Evolutionary conservation across 2,888 invertebrate genomes (phyloP).

Genomic region (Corbicula japonica): DNA sequence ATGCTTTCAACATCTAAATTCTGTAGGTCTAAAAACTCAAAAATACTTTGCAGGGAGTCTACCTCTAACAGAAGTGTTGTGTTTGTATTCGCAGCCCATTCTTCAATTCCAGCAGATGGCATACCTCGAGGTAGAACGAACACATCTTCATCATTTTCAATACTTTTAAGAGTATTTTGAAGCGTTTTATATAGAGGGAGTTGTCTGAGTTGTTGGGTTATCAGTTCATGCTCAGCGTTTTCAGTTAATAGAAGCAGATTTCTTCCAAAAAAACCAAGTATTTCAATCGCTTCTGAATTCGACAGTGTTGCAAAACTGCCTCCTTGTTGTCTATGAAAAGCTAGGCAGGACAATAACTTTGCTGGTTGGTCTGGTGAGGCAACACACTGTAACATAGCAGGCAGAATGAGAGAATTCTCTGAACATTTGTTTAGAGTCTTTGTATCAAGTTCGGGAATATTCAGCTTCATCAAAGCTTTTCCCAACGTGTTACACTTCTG

Average conservation of each 20-base stretch:
- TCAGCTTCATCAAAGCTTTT: slow-evolving; percentile 2
- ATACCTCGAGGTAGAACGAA: slow-evolving; percentile 50
- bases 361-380: too few species aligned
- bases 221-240: too few species aligned
- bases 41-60: background rate
- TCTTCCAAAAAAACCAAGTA: too few species aligned
- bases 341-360: too few species aligned
- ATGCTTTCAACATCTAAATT: background rate
- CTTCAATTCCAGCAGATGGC: slow-evolving; percentile 46
- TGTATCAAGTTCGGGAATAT: slow-evolving; percentile 5
- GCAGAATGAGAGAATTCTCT: too few species aligned
- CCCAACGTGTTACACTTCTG: too few species aligned
- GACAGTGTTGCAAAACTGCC: too few species aligned
- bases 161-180: slow-evolving; percentile 3
- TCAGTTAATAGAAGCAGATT: too few species aligned
- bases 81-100: slow-evolving; percentile 37
- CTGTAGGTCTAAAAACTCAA: background rate
- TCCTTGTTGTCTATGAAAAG: too few species aligned
- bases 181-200: slow-evolving; percentile 33
- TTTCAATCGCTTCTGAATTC: too few species aligned
- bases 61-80: slow-evolving; percentile 40
- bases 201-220: too few species aligned
- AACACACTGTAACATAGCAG: too few species aligned
- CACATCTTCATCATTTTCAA: background rate
- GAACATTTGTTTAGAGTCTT: background rate